Percentiles rank a stretch among this genome's conserved stretches.
Evolutionary conservation across 2,888 invertebrate genomes (phyloP).

Genomic region (Hyles lineata): DNA sequence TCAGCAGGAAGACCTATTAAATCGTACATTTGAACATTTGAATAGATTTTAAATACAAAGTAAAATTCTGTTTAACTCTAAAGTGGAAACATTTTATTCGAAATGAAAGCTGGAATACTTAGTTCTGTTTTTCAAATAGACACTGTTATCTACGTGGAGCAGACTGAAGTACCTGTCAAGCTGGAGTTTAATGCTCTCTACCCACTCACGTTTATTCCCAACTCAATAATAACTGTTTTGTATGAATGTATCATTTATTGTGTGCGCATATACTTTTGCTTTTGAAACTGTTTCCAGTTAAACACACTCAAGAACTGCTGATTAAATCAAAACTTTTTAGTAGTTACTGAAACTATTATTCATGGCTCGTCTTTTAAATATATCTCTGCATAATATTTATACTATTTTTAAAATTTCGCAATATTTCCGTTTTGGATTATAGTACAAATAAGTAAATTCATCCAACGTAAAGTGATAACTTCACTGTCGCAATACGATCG

Average conservation of each 20-base stretch:
- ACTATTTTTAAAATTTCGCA: too few relatives aligned
- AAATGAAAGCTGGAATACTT: constrained; percentile 7
- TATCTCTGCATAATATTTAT: too few relatives aligned
- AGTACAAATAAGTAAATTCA: too few relatives aligned
- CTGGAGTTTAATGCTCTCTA: constrained; percentile 16
- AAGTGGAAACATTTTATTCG: constrained; percentile 16
- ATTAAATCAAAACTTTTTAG: background rate
- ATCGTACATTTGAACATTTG: constrained; percentile 8
- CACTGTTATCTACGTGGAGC: constrained; percentile 4
- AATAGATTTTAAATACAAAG: constrained; percentile 14
- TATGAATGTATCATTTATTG: background rate
- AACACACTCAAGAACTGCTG: background rate
- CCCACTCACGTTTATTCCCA: background rate
- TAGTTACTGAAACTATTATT: background rate
- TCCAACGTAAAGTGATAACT: too few relatives aligned
- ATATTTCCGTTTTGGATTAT: too few relatives aligned
- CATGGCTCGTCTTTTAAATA: too few relatives aligned
- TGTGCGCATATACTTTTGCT: background rate
- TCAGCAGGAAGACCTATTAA: background rate
- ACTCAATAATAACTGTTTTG: background rate
- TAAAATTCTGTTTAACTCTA: constrained; percentile 13
- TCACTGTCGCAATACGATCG: too few relatives aligned
- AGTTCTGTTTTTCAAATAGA: constrained; percentile 22
- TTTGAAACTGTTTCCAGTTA: background rate
- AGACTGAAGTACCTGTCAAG: constrained; percentile 20